Conservation (phyloP, 2,888 invertebrate genomes). For the Baronia brevicornis region DNA sequence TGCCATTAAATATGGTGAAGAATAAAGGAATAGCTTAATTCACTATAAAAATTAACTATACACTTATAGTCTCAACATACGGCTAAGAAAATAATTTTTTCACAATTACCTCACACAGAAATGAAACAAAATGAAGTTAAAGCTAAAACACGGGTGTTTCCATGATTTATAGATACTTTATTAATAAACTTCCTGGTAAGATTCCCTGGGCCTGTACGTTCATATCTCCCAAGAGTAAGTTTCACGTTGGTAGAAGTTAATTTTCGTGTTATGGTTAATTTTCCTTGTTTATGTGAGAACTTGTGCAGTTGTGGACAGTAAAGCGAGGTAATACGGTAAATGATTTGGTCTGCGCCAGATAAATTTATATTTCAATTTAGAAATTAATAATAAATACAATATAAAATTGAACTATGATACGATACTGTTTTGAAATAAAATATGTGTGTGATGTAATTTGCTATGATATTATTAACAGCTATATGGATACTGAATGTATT, state of each 20-base stretch:
- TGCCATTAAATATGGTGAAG: too few species aligned
- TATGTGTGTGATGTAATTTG: too few species aligned
- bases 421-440: too few species aligned
- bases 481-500: too few species aligned
- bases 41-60: too few species aligned
- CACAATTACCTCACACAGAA: conserved; percentile 2
- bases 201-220: conserved; percentile 26
- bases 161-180: conserved; percentile 31
- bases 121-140: conserved; percentile 21
- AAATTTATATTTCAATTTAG: conserved; percentile 16
- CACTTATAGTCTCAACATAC: too few species aligned
- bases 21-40: too few species aligned
- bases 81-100: neutral
- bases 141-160: conserved; percentile 23
- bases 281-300: conserved; percentile 44
- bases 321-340: conserved; percentile 16
- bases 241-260: conserved; percentile 31
- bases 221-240: conserved; percentile 27
- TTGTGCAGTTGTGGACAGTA: conserved; percentile 31
- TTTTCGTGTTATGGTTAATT: conserved; percentile 48
- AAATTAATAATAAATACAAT: conserved; percentile 2
- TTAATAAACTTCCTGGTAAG: conserved; percentile 36
- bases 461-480: too few species aligned
- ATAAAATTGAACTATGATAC: too few species aligned
- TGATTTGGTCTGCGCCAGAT: conserved; percentile 16